Evolutionary conservation across 1,140 invertebrate species (phyloP), one percentile per base, ranked within the genome.

Genomic region (Drosophila cardini): DNA sequence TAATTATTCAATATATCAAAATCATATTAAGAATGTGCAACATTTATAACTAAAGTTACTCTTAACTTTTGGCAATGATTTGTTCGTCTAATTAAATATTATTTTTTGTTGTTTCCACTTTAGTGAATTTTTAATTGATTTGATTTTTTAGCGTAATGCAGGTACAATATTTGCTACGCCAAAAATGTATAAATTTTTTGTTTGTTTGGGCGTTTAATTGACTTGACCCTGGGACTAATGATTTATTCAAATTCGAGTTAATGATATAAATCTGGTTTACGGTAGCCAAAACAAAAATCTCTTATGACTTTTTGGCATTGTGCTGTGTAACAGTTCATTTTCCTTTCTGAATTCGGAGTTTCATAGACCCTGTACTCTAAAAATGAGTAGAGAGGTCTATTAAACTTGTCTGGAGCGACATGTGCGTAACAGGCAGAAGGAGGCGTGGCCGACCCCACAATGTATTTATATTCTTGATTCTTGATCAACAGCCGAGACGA

Each of bases 171-270:
- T 68, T 42, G 40, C 32, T 18, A 36, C 15, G 48, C 40, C 50
- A 74, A 70, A 72, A 72, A 61, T 62, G 56, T 15, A 30, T 61
- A 32, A 45, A 36, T 56, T 56, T 21, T 13, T 1, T 26, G 0
- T 6, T 34, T 69, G 65, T 48, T 45, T 74, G 65, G 65, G 71
- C 71, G 71, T 62, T 62, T 62, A 69, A 69, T 69, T 60, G 50
- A 36, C 42, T 55, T 70, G 36, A 30, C 71, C 71, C 61, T 74
- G 56, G 36, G 4, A 46, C 21, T 62, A 68, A 68, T 46, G 55
- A 45, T 60, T 38, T 68, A 73, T 68, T 46, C 64, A 68, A 60
- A 67, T 67, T 53, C 40, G 53, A 72, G 55, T 67, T 36, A 71
- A 56, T 71, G 38, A 48, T 63, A 55, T 16, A 34, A 32, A 71